Evolutionary conservation across 1,140 invertebrate genomes (phyloP).

Genomic region (Drosophila funebris): DNA sequence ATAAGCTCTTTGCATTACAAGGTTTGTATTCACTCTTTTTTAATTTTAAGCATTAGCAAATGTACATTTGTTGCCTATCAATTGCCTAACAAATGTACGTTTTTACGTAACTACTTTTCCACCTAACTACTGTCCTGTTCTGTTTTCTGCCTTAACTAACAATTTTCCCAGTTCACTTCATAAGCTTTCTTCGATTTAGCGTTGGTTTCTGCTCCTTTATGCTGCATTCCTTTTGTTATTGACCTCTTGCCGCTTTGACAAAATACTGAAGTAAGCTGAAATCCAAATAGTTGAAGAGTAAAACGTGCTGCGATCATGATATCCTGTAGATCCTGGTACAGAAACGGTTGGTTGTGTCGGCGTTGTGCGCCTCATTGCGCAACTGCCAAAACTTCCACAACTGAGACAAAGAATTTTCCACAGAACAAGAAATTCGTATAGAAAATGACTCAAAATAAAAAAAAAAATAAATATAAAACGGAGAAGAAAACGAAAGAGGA

Average conservation of each 20-base stretch:
- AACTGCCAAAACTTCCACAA: conserved; percentile 77
- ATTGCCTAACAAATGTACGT: no score
- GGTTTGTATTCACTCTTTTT: no score
- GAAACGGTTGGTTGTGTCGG: conserved; percentile 54
- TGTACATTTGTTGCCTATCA: no score
- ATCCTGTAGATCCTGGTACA: conserved; percentile 39
- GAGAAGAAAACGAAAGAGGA: conserved; percentile 35
- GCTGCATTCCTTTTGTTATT: not conserved
- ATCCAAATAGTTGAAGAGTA: not conserved
- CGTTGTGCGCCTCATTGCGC: conserved; percentile 71
- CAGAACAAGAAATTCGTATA: conserved; percentile 51
- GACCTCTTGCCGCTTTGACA: not conserved
- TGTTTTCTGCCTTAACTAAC: no score
- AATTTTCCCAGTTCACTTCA: no score
- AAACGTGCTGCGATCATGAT: conserved; percentile 64
- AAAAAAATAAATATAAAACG: conserved; percentile 14
- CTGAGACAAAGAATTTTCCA: conserved; percentile 57
- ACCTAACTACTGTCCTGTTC: no score
- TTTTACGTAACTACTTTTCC: no score
- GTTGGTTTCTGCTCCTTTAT: not conserved
- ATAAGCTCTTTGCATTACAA: no score
- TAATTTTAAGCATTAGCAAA: no score
- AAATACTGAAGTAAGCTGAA: conserved; percentile 55
- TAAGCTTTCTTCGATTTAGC: not conserved
- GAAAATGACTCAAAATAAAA: conserved; percentile 55